Evolutionary conservation across 2,888 invertebrate genomes (phyloP), one percentile per base, ranked within the genome.

Genomic region (Actias luna): DNA sequence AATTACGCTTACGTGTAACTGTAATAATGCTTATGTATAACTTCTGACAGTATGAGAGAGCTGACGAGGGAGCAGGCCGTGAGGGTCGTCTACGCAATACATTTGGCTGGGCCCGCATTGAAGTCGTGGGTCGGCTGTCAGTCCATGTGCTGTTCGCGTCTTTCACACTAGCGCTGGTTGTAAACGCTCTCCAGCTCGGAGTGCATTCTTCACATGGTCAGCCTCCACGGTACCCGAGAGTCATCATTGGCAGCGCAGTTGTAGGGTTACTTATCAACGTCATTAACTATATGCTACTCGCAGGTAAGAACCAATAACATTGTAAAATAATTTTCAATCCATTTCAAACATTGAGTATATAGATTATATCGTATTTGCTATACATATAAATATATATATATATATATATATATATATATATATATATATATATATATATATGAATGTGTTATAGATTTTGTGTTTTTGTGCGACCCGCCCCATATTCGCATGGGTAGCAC

Each of bases 91-190:
- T 98, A 64, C 95, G 96, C 66, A 98, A 98, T 83, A 98, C 98
- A 0, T 98, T 98, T 76, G 98, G 98, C 10, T 98, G 98, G 98
- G 96, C 97, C 3, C 94, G 98, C 68, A 96, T 98, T 61, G 97
- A 98, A 76, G 96, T 98, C n/a, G 93, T 98, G 8, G 96, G 96
- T 52, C 95, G 97, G 91, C 88, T 98, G 55, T 95, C 96, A 3
- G 96, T 96, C 60, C 96, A 96, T 83, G 96, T 97, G 50, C 96
- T 98, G 71, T 93, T 98, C 67, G 95, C 96, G 0, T 97, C 98
- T 0, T 94, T 98, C 65, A 96, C 96, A 57, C 96, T 98, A 79
- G 97, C 97, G 0, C 88, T 97, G 58, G 85, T 96, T 5, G 95
- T 97, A 5, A 97, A 98, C 86, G 96, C 97, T 0, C 79, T 97